phyloP scores from a whole-genome alignment of 2,888 invertebrate genomes.

The Drepanosiphum platanoidis region DNA sequence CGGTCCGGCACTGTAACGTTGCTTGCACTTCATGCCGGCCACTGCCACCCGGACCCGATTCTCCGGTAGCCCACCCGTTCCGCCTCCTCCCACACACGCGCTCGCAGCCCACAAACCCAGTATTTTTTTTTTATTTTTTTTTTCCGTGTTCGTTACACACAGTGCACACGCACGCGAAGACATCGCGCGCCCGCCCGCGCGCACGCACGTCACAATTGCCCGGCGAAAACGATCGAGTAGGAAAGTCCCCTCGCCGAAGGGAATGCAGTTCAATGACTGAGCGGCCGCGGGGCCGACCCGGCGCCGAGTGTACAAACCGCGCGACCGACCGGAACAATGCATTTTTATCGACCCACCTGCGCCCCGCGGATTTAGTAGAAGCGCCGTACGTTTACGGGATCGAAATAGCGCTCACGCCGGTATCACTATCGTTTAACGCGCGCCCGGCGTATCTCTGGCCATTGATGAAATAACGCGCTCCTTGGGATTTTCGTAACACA shows the following conservation, averaged over 20 bases:
- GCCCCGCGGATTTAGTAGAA: not conserved
- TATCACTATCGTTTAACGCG: no score
- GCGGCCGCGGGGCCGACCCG: slow-evolving; percentile 18
- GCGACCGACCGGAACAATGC: slow-evolving; percentile 35
- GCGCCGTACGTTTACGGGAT: not conserved
- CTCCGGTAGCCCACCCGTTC: not conserved
- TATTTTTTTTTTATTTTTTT: no score
- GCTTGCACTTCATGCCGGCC: not conserved
- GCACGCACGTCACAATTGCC: not conserved
- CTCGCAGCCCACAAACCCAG: slow-evolving; percentile 44
- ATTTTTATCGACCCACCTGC: slow-evolving; percentile 27
- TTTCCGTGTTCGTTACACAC: not conserved
- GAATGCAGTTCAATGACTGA: slow-evolving; percentile 58
- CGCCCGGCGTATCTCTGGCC: not conserved
- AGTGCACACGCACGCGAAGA: not conserved
- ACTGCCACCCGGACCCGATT: not conserved
- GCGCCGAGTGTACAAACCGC: slow-evolving; percentile 29
- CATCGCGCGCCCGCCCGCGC: not conserved
- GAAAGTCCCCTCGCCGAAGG: slow-evolving; percentile 34
- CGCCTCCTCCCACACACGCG: not conserved
- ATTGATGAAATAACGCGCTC: not conserved
- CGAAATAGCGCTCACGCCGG: not conserved
- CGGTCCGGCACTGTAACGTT: not conserved
- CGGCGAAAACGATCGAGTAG: slow-evolving; percentile 31
- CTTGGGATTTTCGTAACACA: not conserved